Evolutionary conservation across 92 coral and sea anemone species (phyloP).

Genomic region (Zoanthus gigantus): DNA sequence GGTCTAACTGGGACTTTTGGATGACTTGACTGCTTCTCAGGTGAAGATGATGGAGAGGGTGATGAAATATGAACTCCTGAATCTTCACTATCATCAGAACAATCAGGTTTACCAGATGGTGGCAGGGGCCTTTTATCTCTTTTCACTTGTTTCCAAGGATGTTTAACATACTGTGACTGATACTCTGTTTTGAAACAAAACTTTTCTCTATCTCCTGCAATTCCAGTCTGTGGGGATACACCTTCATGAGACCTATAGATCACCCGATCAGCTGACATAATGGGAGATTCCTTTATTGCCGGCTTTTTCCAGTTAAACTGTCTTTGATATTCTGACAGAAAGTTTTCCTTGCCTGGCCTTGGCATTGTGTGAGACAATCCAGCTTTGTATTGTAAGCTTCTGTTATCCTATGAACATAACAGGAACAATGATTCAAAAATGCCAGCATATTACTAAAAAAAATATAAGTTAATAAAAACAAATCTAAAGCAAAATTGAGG

Average conservation of each 20-base stretch:
- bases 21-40: slow-evolving; percentile 20
- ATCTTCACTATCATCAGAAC: slow-evolving; percentile 19
- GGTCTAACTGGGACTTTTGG: slow-evolving; percentile 25
- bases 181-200: slow-evolving; percentile 72
- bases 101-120: background rate
- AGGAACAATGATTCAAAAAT: no score
- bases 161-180: slow-evolving; percentile 65
- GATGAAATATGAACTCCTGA: slow-evolving; percentile 16
- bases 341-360: slow-evolving; percentile 50
- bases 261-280: slow-evolving; percentile 68
- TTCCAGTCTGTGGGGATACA: slow-evolving; percentile 47
- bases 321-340: slow-evolving; percentile 67
- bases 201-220: slow-evolving; percentile 31
- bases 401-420: slow-evolving; percentile 44
- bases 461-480: no score
- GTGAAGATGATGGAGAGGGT: slow-evolving; percentile 4
- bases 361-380: slow-evolving; percentile 62
- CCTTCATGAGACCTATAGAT: slow-evolving; percentile 57
- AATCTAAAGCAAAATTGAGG: no score
- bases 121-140: background rate
- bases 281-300: slow-evolving; percentile 59
- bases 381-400: slow-evolving; percentile 72
- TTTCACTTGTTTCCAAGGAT: slow-evolving; percentile 43
- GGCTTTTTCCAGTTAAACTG: slow-evolving; percentile 79
- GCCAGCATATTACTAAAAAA: no score